These are phyloP conservation scores for Lophius americanus DNA, from an alignment of 2,797 vertebrate genomes.

Conservation along the genomic window DNA sequence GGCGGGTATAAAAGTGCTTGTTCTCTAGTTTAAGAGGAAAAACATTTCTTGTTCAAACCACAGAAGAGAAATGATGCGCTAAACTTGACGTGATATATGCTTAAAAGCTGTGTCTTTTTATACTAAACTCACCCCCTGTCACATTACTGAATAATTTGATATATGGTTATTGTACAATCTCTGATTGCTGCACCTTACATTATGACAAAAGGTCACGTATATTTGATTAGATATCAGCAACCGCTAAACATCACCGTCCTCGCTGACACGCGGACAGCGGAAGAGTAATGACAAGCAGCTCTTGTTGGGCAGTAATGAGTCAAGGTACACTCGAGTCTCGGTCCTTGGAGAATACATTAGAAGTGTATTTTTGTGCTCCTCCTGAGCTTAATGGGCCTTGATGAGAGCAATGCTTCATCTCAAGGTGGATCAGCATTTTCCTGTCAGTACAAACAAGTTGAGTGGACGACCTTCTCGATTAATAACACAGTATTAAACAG, in stretches of 20 bases:
- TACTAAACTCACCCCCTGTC: background rate
- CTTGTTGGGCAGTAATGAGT: conserved; percentile 26
- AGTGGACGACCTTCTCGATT: conserved; percentile 40
- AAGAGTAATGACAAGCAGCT: conserved; percentile 20
- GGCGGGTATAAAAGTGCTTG: too few relatives aligned
- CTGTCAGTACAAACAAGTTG: conserved; percentile 33
- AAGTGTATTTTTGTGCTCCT: conserved; percentile 29
- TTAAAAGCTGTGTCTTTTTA: too few relatives aligned
- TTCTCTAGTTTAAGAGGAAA: too few relatives aligned
- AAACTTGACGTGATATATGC: too few relatives aligned
- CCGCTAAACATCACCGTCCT: too few relatives aligned
- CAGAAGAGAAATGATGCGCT: too few relatives aligned
- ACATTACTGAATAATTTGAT: too few relatives aligned
- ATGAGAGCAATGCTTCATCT: conserved; percentile 55
- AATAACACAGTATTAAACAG: conserved; percentile 24
- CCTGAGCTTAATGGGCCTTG: conserved; percentile 53
- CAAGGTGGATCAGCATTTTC: conserved; percentile 45
- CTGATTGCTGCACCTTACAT: background rate
- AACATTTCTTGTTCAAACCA: too few relatives aligned
- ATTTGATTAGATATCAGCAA: background rate
- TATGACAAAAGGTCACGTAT: background rate
- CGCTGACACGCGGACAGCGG: background rate
- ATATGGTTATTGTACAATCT: too few relatives aligned
- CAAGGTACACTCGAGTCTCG: background rate
- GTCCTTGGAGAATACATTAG: conserved; percentile 47